These are phyloP conservation scores for Icerya purchasi DNA, from an alignment of 2,888 invertebrate genomes.

Conservation along the genomic window DNA sequence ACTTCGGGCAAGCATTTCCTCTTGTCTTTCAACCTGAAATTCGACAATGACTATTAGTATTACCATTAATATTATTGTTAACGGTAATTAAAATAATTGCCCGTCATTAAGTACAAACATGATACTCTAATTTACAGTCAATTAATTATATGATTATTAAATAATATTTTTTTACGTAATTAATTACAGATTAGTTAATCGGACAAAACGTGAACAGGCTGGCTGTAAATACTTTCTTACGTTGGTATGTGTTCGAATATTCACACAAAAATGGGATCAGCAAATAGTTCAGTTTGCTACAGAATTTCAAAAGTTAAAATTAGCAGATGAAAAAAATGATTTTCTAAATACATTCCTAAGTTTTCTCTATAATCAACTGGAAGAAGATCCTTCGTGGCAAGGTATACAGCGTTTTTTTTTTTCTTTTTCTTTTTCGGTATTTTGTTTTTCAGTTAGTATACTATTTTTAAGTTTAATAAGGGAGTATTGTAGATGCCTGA, in stretches of 20 bases:
- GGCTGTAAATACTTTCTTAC: constrained; percentile 52
- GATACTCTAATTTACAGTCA: too few species aligned
- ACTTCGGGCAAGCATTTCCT: too few species aligned
- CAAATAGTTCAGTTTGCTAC: constrained; percentile 50
- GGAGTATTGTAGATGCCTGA: not conserved
- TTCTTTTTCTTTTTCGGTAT: not conserved
- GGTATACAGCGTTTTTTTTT: constrained; percentile 31
- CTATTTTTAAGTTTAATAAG: not conserved
- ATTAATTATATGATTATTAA: too few species aligned
- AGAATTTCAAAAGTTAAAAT: constrained; percentile 54
- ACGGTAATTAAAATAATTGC: too few species aligned
- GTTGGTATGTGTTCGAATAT: constrained; percentile 52
- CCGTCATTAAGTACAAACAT: too few species aligned
- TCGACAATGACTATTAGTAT: too few species aligned
- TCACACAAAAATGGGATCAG: constrained; percentile 53
- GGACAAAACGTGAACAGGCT: constrained; percentile 43
- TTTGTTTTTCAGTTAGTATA: not conserved
- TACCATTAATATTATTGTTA: too few species aligned
- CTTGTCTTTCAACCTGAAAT: too few species aligned
- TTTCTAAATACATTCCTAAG: constrained; percentile 62
- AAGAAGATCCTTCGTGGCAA: constrained; percentile 44
- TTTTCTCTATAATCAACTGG: constrained; percentile 43
- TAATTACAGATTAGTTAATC: constrained; percentile 31
- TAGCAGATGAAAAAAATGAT: constrained; percentile 81
- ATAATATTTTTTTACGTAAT: too few species aligned